Base-by-base conservation (phyloP, 64 coral and sea anemone species). In the Catalaphyllia jardinei region DNA sequence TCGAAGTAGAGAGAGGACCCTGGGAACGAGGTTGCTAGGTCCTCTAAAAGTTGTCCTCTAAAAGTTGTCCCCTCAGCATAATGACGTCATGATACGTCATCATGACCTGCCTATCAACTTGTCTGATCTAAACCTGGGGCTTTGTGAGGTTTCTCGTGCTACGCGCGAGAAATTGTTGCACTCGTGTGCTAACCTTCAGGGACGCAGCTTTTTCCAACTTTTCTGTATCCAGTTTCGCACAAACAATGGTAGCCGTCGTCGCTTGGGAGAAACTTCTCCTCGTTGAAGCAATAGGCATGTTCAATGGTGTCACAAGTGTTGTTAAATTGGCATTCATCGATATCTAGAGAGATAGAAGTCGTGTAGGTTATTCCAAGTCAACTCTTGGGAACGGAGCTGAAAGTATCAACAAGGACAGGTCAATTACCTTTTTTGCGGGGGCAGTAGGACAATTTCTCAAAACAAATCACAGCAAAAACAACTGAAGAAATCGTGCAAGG, bases 201-300 rank as follows among this genome's bases (percentile, higher is more conserved):
- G 24, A 85, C 63, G 63, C 81, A 85, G 38, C 35, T 71, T 71
- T 25, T 50, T 24, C 81, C 81, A 10, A 85, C 62, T 85, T 69
- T 71, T 71, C 20, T 71, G 63, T 71, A 85, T 2, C 62, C 81
- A 12, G 62, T 50, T 38, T 85, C 24, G 16, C 81, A 85, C 62
- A 50, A 4, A 60, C 81, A 85, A 4, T 49, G 7, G 27, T 85
- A 85, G 24, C 81, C 81, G 4, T 38, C 31, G 38, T 85, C 81
- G 2, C 19, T 18, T 4, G 63, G 35, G 20, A 51, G 24, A 71
- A 85, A n/a, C 19, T 50, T 85, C 81, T 71, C 13, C 20, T 51
- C 1, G 81, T 85, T 85, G 62, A 25, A 20, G 16, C 81, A 85
- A 51, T 85, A 52, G 20, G 63, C 52, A 22, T 85, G 62, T 25